Evolutionary conservation across 2,113 vertebrate genomes (phyloP).

Genomic region (Ramphastos sulfuratus): DNA sequence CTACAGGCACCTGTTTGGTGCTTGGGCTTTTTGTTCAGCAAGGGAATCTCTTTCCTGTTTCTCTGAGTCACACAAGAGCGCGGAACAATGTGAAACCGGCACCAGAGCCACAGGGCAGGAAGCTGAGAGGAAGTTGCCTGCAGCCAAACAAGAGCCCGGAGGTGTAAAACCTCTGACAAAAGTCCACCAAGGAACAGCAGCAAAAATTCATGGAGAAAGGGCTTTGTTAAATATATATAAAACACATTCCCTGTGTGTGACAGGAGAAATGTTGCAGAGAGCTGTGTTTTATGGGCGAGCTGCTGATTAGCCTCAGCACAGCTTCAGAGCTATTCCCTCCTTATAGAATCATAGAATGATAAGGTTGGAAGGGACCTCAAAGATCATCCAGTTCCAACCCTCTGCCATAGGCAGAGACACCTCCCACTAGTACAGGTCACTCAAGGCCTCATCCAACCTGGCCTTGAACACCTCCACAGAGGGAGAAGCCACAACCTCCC

Average conservation of each 20-base stretch:
- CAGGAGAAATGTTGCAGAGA: background rate
- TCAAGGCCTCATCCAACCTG: no score
- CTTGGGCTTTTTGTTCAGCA: background rate
- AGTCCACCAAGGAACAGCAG: background rate
- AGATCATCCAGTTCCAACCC: no score
- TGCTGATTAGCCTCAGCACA: background rate
- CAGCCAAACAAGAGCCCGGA: slow-evolving; percentile 49
- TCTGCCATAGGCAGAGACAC: no score
- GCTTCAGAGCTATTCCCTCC: background rate
- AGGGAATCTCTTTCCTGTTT: slow-evolving; percentile 59
- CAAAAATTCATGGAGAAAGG: background rate
- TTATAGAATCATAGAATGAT: background rate
- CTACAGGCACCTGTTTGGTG: slow-evolving; percentile 58
- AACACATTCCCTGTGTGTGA: background rate
- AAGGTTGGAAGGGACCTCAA: no score
- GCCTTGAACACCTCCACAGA: no score
- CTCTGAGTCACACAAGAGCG: slow-evolving; percentile 43
- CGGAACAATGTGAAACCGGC: slow-evolving; percentile 54
- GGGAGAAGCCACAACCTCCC: no score
- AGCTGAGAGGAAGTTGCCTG: slow-evolving; percentile 53
- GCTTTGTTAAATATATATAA: background rate
- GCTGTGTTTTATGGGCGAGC: background rate
- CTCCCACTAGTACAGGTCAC: no score
- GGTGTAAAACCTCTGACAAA: slow-evolving; percentile 12
- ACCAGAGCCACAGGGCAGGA: slow-evolving; percentile 48